Conservation (phyloP, 2,797 vertebrate species). For the Pseudopleuronectes americanus region DNA sequence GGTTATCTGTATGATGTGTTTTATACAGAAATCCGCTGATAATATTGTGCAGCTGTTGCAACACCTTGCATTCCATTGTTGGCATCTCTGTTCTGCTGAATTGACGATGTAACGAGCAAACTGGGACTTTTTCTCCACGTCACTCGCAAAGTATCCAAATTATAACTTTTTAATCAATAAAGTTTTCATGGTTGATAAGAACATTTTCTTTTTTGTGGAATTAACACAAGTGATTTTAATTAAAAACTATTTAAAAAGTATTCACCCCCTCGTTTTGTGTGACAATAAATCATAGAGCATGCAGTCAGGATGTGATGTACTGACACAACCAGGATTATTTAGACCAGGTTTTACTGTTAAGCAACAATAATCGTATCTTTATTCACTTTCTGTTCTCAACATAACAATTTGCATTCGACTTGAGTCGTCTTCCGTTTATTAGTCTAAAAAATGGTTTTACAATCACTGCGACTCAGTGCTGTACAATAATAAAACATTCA, state of each 20-base stretch:
- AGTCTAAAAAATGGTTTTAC: background rate
- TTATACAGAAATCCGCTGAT: constrained; percentile 56
- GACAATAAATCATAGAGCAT: background rate
- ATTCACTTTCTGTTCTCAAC: background rate
- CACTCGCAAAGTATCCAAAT: constrained; percentile 58
- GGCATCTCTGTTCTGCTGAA: constrained; percentile 55
- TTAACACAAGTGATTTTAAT: constrained; percentile 3
- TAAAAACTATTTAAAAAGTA: background rate
- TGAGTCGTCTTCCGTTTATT: background rate
- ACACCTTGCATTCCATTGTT: constrained; percentile 83
- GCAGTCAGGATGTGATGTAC: background rate
- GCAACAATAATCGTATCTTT: too few species aligned
- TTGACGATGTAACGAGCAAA: constrained; percentile 48
- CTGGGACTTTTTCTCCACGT: constrained; percentile 48
- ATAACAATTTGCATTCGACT: constrained; percentile 3
- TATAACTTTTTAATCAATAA: constrained; percentile 75
- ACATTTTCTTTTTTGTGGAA: constrained; percentile 23
- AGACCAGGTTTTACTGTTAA: too few species aligned
- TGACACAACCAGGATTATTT: background rate
- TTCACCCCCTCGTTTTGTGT: constrained; percentile 1
- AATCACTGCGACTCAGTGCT: constrained; percentile 7
- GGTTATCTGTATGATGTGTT: constrained; percentile 61
- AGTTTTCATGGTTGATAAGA: constrained; percentile 67
- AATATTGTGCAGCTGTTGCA: constrained; percentile 66
- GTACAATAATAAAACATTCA: constrained; percentile 27